Evolutionary conservation across 2,113 vertebrate species (phyloP).

Genomic region (Nettapus auritus): DNA sequence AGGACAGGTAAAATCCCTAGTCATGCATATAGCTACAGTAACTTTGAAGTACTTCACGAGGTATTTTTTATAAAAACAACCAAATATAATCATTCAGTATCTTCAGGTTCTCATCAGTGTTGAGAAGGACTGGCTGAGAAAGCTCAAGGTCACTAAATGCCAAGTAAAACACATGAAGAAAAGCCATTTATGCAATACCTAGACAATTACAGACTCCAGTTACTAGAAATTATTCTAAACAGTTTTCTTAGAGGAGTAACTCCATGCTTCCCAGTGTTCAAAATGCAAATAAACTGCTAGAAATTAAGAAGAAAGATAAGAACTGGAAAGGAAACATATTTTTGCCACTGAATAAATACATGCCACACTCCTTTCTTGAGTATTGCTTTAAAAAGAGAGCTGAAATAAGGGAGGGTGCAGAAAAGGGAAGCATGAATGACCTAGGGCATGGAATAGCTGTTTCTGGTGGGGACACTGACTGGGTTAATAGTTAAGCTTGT

Average conservation of each 20-base stretch:
- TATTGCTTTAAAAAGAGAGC: not conserved
- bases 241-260: not conserved
- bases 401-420: not conserved
- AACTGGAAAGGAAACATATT: not conserved
- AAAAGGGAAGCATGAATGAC: not conserved
- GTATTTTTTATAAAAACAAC: not conserved
- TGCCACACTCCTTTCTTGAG: not conserved
- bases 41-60: not conserved
- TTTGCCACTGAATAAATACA: not conserved
- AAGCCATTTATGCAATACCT: not conserved
- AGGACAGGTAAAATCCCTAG: rapidly evolving
- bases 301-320: not conserved
- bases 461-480: not conserved
- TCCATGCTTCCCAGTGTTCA: not conserved
- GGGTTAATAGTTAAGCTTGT: not conserved
- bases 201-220: not conserved
- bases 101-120: not conserved
- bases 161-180: rapidly evolving
- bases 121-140: not conserved
- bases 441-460: not conserved
- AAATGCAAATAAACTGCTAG: not conserved
- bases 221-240: not conserved
- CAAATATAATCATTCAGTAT: not conserved
- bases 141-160: not conserved
- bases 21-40: not conserved